Evolutionary conservation across 1,140 invertebrate genomes (phyloP).

Genomic region (Pachypeltis micranthus): DNA sequence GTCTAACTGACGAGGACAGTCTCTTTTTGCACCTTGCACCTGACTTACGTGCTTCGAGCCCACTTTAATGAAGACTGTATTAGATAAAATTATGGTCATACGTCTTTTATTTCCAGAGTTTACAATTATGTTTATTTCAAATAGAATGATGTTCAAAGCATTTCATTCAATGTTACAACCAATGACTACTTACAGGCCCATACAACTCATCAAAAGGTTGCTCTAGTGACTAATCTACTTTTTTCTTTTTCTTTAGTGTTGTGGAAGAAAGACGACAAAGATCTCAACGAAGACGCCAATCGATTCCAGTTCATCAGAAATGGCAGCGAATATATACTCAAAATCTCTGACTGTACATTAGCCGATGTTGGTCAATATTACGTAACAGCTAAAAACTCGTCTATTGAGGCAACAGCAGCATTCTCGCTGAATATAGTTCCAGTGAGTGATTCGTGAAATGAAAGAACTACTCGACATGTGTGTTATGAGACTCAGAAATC

Average conservation of each 20-base stretch:
- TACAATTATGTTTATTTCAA: too few relatives aligned
- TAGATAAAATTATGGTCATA: too few relatives aligned
- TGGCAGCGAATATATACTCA: conserved; percentile 58
- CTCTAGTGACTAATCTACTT: too few relatives aligned
- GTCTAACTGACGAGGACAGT: too few relatives aligned
- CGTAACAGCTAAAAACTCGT: conserved; percentile 72
- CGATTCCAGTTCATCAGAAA: conserved; percentile 73
- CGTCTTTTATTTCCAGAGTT: too few relatives aligned
- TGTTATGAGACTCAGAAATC: conserved; percentile 1
- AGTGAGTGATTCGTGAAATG: not conserved
- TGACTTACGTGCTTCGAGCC: too few relatives aligned
- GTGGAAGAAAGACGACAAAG: conserved; percentile 87
- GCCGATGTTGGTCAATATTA: conserved; percentile 84
- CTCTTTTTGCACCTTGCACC: too few relatives aligned
- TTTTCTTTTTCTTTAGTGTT: conserved; percentile 38
- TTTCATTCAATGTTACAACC: too few relatives aligned
- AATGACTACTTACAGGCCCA: not conserved
- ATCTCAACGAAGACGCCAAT: conserved; percentile 57
- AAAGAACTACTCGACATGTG: not conserved
- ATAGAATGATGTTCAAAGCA: too few relatives aligned
- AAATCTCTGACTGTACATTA: conserved; percentile 57
- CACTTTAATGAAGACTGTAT: too few relatives aligned
- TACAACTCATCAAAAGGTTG: too few relatives aligned
- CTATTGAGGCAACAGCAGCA: conserved; percentile 65
- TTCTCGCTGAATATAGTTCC: conserved; percentile 70